phyloP scores from a whole-genome alignment of 2,888 invertebrate species.

The Rhynchonema sp. region DNA sequence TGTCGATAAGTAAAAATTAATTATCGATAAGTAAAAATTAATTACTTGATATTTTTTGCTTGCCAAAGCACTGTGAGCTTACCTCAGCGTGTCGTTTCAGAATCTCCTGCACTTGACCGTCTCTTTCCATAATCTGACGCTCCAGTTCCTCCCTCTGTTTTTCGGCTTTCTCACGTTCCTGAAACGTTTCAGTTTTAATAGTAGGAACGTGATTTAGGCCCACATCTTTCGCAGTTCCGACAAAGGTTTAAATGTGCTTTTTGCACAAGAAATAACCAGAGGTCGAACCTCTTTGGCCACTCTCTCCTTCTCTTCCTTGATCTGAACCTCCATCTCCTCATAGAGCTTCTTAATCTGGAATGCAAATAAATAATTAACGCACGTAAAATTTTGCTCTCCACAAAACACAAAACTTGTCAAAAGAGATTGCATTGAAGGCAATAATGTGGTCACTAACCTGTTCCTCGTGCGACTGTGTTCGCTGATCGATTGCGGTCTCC shows the following conservation, averaged over 20 bases:
- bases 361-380: no score
- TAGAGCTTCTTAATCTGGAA: conserved; percentile 32
- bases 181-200: neutral
- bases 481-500: conserved; percentile 30
- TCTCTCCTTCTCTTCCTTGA: conserved; percentile 31
- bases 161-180: conserved; percentile 23
- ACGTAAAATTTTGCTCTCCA: no score
- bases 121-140: conserved; percentile 26
- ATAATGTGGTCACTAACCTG: no score
- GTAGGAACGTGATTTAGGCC: no score
- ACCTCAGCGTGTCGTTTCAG: conserved; percentile 28
- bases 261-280: no score
- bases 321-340: conserved; percentile 37
- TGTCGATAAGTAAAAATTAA: no score
- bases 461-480: conserved; percentile 24
- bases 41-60: no score
- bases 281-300: conserved; percentile 28
- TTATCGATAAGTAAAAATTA: no score
- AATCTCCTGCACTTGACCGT: conserved; percentile 28
- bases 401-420: no score
- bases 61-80: neutral
- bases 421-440: no score
- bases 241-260: no score
- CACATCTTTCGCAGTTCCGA: no score
- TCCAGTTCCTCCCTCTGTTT: conserved; percentile 28